Evolutionary conservation across 2,797 vertebrate genomes (phyloP), one percentile per base, ranked within the genome.

Genomic region (Delichon dasypus): DNA sequence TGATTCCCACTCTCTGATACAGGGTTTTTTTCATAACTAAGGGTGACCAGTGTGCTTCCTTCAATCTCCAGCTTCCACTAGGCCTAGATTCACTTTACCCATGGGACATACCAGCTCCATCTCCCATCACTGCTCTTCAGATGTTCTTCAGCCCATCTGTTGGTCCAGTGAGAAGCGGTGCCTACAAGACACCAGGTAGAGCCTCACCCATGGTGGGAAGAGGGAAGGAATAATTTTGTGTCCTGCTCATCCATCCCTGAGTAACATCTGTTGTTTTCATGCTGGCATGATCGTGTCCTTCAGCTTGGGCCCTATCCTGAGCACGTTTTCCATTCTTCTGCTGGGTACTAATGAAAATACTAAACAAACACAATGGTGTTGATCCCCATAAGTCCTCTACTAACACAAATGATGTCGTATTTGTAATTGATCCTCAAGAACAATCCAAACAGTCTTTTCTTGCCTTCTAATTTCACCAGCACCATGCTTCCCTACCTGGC

Each of bases 181-280:
- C 16, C 74, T 25, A 30, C 51, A 34, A 47, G 51, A 40, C 12
- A 36, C 16, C 45, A 58, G 32, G 14, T 54, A 29, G 23, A 82
- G 18, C 38, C 19, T 91, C 25, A 12, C 4, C 62, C 1, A 1
- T 21, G 4, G 54, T 58, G 30, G 87, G 67, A 44, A 57, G 32
- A 82, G 10, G 9, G 8, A 22, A 38, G 8, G 25, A 40, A 50
- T 32, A 51, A 29, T 51, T 76, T 51, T 62, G 51, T 58, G 62
- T 47, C 51, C n/a, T 55, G 51, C 26, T 76, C 25, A 4, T 16
- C 16, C 10, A 17, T 10, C 9, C 21, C 38, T 13, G 54, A 58
- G 67, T 23, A 53, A 34, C 32, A 57, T 23, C 48, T 0, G 0
- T 19, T 0, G 0, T 79, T 79, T 67, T 70, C 36, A 29, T 2